phyloP scores from a whole-genome alignment of 2,797 vertebrate genomes.

The Lepilemur ruficaudatus region DNA sequence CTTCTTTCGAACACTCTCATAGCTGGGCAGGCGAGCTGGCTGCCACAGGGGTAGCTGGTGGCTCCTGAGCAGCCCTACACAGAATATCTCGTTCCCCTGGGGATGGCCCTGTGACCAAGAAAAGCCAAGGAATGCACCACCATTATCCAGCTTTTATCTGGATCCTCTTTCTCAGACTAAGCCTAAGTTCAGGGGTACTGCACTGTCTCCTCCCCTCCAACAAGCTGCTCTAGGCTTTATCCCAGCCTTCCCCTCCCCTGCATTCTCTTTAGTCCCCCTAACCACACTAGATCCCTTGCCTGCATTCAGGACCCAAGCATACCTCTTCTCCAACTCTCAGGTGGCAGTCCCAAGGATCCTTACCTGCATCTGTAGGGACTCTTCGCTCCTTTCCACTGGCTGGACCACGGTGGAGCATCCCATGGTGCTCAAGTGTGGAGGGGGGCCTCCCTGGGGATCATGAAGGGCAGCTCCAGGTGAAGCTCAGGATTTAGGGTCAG shows the following conservation, averaged over 20 bases:
- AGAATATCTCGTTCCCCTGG: constrained; percentile 87
- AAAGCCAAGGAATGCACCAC: neutral
- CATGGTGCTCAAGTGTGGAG: constrained; percentile 89
- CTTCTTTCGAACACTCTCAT: constrained; percentile 90
- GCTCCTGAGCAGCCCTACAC: constrained; percentile 85
- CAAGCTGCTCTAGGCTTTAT: neutral
- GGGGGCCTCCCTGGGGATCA: constrained; percentile 81
- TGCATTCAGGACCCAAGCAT: neutral
- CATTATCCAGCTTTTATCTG: neutral
- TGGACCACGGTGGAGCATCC: constrained; percentile 79
- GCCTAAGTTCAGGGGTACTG: neutral
- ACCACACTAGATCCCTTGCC: neutral
- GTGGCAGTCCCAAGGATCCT: neutral
- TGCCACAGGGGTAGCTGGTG: constrained; percentile 84
- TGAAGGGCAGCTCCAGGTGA: neutral
- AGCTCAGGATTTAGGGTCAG: neutral
- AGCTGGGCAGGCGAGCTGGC: constrained; percentile 87
- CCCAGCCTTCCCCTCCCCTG: neutral
- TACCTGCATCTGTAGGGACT: accelerated
- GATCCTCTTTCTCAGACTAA: neutral
- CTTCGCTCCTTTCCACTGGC: constrained; percentile 36
- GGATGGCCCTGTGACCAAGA: constrained; percentile 1
- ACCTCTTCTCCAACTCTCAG: neutral
- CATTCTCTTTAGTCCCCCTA: neutral
- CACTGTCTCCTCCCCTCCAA: neutral